Conservation (phyloP, 2,797 vertebrate species). For the Garrulus glandarius region DNA sequence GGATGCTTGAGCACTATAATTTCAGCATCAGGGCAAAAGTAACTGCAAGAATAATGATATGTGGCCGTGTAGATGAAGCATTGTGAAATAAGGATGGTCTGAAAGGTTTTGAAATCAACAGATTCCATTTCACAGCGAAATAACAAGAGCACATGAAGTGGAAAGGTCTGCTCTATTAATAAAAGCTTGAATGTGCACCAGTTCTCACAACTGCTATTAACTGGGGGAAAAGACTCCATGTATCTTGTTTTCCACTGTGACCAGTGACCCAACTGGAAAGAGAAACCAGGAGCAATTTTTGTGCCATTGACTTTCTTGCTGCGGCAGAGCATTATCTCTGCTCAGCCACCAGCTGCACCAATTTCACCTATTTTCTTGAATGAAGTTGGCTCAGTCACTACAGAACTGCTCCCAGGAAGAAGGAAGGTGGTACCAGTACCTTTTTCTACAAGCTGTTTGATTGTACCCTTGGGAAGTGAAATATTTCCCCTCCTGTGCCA, state of each 20-base stretch:
- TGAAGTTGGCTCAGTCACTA: neutral
- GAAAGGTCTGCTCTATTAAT: neutral
- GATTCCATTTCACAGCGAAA: neutral
- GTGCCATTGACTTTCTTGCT: neutral
- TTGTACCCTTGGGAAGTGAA: rapidly evolving
- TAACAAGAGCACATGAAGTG: neutral
- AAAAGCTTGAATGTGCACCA: neutral
- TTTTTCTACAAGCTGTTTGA: neutral
- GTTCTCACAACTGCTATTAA: neutral
- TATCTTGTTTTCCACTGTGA: neutral
- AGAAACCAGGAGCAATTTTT: neutral
- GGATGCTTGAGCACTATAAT: neutral
- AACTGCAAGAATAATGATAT: neutral
- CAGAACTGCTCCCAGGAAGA: neutral
- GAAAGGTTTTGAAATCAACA: neutral
- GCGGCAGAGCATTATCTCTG: neutral
- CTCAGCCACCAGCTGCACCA: neutral
- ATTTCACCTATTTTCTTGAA: neutral
- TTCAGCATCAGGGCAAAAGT: neutral
- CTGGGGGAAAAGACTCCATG: neutral
- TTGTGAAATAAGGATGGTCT: neutral
- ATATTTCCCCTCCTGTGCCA: neutral
- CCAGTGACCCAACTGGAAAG: neutral
- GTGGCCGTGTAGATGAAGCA: neutral
- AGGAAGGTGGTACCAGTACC: neutral